Conservation (phyloP, 2,797 vertebrate species). For the Alcedo quadribrachys region DNA sequence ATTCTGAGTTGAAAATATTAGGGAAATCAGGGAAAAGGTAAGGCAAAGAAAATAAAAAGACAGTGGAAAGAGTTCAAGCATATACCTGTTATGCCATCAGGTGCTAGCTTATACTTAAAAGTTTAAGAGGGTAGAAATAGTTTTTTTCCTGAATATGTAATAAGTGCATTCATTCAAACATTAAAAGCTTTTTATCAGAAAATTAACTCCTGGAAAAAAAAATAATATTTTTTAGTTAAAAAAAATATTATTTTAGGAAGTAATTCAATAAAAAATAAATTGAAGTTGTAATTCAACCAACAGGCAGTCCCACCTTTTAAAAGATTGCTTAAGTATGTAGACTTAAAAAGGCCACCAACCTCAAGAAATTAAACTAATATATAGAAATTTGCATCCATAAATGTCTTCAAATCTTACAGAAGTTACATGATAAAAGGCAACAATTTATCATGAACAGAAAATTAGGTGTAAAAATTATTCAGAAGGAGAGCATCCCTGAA, state of each 20-base stretch:
- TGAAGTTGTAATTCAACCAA: not conserved
- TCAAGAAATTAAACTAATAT: not conserved
- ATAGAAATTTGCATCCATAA: not conserved
- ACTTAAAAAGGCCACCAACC: not conserved
- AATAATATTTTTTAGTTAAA: too few relatives aligned
- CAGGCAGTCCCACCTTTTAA: not conserved
- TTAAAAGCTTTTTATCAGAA: not conserved
- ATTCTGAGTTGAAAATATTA: not conserved
- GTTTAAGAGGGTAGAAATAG: not conserved
- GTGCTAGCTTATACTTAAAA: not conserved
- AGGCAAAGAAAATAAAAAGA: fast-evolving
- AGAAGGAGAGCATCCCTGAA: not conserved
- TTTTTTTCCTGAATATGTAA: not conserved
- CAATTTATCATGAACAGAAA: not conserved
- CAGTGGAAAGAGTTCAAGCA: not conserved
- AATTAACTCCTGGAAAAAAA: not conserved
- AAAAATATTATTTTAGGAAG: not conserved
- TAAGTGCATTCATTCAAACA: not conserved
- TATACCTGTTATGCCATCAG: not conserved
- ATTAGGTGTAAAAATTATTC: not conserved
- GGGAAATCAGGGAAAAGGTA: not conserved
- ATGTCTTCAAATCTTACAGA: not conserved
- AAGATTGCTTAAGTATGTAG: not conserved
- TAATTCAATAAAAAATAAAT: not conserved
- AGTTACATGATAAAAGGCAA: not conserved